These are phyloP conservation scores for Spea bombifrons DNA, from an alignment of 2,113 vertebrate species.

Conservation along the genomic window DNA sequence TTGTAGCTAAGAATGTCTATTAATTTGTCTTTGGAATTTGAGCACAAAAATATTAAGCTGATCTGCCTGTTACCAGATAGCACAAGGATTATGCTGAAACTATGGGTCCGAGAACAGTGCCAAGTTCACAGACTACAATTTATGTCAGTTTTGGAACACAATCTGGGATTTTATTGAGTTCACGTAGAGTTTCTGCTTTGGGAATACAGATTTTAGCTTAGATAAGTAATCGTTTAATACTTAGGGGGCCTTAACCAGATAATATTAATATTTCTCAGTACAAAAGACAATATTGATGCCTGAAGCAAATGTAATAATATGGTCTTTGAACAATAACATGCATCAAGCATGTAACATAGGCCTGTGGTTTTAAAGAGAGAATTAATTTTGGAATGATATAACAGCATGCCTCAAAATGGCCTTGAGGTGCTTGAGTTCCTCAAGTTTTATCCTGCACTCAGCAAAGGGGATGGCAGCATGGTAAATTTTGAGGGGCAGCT, in stretches of 20 bases:
- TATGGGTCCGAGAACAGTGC: not conserved
- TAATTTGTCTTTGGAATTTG: constrained; percentile 4
- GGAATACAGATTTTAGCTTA: not conserved
- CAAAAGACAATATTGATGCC: not conserved
- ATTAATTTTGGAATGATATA: no score
- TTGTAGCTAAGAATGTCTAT: not conserved
- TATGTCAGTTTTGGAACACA: not conserved
- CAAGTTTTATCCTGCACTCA: no score
- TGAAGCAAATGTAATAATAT: not conserved
- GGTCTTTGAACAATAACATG: not conserved
- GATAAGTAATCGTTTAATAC: not conserved
- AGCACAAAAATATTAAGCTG: not conserved
- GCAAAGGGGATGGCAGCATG: no score
- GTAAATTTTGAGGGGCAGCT: no score
- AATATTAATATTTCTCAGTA: not conserved
- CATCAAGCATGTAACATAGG: no score
- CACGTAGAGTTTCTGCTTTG: not conserved
- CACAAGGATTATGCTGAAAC: constrained; percentile 12
- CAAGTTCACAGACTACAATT: constrained; percentile 24
- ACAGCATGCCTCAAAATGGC: no score
- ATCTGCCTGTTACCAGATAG: not conserved
- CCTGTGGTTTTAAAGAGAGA: no score
- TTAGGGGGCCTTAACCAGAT: not conserved
- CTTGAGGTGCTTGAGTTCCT: no score
- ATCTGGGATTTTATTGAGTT: not conserved